Conservation (phyloP, 2,797 vertebrate species). For the Rhyacichthys aspro region DNA sequence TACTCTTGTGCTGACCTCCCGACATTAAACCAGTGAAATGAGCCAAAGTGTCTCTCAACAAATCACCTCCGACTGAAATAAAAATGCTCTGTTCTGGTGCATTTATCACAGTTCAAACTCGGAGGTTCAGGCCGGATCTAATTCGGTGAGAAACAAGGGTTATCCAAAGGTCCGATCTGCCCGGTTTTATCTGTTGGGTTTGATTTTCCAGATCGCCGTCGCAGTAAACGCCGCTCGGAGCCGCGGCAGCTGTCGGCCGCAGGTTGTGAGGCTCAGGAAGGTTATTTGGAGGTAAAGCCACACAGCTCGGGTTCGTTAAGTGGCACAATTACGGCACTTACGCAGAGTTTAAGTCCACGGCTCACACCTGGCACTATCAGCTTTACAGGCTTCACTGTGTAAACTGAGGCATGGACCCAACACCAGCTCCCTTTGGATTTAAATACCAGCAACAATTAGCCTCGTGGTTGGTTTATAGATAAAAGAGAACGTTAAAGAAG, state of each 20-base stretch:
- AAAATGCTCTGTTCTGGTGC: neutral
- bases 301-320: slow-evolving; percentile 66
- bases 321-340: slow-evolving; percentile 66
- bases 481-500: slow-evolving; percentile 15
- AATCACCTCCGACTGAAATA: neutral
- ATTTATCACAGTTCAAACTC: neutral
- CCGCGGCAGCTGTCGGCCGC: slow-evolving; percentile 56
- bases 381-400: slow-evolving; percentile 37
- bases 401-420: slow-evolving; percentile 22
- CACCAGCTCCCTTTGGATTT: slow-evolving; percentile 2
- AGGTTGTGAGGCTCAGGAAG: slow-evolving; percentile 48
- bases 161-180: slow-evolving; percentile 13
- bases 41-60: neutral
- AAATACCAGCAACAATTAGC: slow-evolving; percentile 28
- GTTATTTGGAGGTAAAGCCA: slow-evolving; percentile 69
- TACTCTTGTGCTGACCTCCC: neutral
- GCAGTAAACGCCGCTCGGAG: slow-evolving; percentile 24
- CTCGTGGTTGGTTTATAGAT: slow-evolving; percentile 49
- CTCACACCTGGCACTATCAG: slow-evolving; percentile 61
- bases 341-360: slow-evolving; percentile 57
- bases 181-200: slow-evolving; percentile 11
- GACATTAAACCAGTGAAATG: neutral
- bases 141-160: neutral
- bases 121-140: neutral
- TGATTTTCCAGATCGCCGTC: slow-evolving; percentile 9